Percentiles rank a stretch among this genome's conserved stretches.
Conservation (phyloP, 2,113 vertebrate species). For the Albula glossodonta region DNA sequence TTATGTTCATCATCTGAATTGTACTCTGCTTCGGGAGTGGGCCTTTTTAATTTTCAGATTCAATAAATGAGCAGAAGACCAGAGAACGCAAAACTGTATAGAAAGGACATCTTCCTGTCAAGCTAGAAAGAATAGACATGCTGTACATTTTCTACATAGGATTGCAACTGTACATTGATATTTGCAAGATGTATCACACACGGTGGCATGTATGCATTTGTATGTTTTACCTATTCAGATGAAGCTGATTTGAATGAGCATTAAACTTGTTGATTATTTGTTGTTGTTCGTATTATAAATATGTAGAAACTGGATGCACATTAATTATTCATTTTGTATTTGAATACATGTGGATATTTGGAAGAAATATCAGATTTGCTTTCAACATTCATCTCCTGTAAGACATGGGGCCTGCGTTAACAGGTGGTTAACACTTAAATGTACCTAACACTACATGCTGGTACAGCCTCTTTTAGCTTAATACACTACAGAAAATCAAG, state of each 20-base stretch:
- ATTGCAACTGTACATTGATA: constrained; percentile 68
- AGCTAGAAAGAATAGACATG: constrained; percentile 58
- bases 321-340: not conserved
- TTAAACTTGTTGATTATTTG: constrained; percentile 88
- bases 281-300: constrained; percentile 30
- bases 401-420: not conserved
- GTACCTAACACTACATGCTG: too few relatives aligned
- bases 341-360: not conserved
- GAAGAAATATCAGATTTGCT: not conserved
- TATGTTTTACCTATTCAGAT: constrained; percentile 82
- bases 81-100: constrained; percentile 41
- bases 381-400: not conserved
- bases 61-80: not conserved
- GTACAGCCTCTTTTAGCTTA: too few relatives aligned
- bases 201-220: constrained; percentile 85
- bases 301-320: not conserved
- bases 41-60: constrained; percentile 12
- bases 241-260: constrained; percentile 83
- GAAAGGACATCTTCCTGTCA: constrained; percentile 50
- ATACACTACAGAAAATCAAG: too few relatives aligned
- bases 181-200: constrained; percentile 72
- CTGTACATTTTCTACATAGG: constrained; percentile 82
- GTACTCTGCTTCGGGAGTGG: constrained; percentile 23
- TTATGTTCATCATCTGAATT: constrained; percentile 1
- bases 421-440: too few relatives aligned